Base-by-base conservation (phyloP, 64 coral and sea anemone species). In the Astreopora myriophthalma region DNA sequence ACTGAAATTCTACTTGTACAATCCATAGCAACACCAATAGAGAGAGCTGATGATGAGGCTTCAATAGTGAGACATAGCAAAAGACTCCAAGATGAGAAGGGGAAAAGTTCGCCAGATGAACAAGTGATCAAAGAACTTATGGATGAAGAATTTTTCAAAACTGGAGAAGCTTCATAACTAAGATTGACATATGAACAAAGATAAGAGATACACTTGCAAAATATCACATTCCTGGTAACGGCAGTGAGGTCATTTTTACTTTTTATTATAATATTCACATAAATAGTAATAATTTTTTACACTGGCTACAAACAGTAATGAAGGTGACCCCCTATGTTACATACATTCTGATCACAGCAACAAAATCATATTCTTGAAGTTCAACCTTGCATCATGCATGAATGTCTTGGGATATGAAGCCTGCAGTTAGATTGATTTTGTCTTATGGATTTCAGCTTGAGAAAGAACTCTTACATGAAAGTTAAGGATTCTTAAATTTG, bases 391-490 rank as follows among this genome's bases (percentile, higher is more conserved):
- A 74, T 65, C 9, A 9, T 74, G 71, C 71, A 37, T 74, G 71
- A 74, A 74, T 3, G 2, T 6, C 71, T 74, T 74, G 33, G 71
- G 20, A 38, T 74, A 7, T 38, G 71, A 74, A 74, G 33, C 2
- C 14, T 74, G 71, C 34, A 74, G 31, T 74, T 42, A 74, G 71
- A 74, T 39, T 42, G 13, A 74, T 23, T 23, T 13, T 74, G 71
- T 74, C 71, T 42, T 74, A 22, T 42, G 71, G 20, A 74, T 74
- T 74, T 74, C 35, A 74, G 71, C 71, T 74, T 74, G 71, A 74
- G 71, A 34, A 74, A n/a, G 71, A 74, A 74, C 22, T 74, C n/a
- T n/a, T n/a, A n/a, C n/a, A n/a, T n/a, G n/a, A n/a, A n/a, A n/a
- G 71, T 3, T 74, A 22, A 37, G 71, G 19, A 74, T 74, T 6